phyloP scores from a whole-genome alignment of 2,797 vertebrate species.

The Gadopsis bispinosus region DNA sequence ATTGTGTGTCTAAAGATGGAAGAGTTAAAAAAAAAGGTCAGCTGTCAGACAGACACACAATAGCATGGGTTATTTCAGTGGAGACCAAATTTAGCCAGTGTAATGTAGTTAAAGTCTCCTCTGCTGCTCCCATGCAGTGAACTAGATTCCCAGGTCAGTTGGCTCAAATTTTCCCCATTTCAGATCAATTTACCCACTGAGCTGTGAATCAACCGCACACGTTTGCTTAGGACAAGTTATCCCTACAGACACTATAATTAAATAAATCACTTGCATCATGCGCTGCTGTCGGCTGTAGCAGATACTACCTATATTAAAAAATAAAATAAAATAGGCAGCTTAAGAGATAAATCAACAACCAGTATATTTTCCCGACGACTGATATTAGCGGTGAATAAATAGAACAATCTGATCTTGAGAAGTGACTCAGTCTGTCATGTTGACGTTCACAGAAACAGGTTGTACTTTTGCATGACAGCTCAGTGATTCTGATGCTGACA shows the following conservation, averaged over 20 bases:
- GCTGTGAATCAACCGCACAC: constrained; percentile 63
- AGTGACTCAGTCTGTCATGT: constrained; percentile 6
- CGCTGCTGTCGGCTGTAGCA: constrained; percentile 18
- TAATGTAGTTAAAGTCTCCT: constrained; percentile 65
- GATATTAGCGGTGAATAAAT: neutral
- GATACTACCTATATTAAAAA: neutral
- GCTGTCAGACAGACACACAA: constrained; percentile 43
- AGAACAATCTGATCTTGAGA: neutral
- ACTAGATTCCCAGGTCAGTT: constrained; percentile 71
- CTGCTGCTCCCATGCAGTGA: constrained; percentile 50
- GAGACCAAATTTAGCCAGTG: constrained; percentile 65
- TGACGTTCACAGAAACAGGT: constrained; percentile 15
- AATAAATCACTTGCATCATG: constrained; percentile 50
- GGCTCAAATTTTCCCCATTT: constrained; percentile 73
- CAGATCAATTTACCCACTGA: constrained; percentile 75
- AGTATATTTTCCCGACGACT: constrained; percentile 6
- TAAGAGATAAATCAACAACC: neutral
- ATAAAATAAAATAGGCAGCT: neutral
- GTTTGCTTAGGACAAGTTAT: constrained; percentile 38
- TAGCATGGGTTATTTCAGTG: constrained; percentile 47
- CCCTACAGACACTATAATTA: constrained; percentile 55
- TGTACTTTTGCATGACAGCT: constrained; percentile 12
- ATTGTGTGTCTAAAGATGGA: constrained; percentile 26
- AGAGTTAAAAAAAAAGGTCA: constrained; percentile 12
- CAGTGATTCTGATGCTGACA: constrained; percentile 5